Conservation (phyloP, 2,888 invertebrate genomes). For the Lasioglossum oenotherae region DNA sequence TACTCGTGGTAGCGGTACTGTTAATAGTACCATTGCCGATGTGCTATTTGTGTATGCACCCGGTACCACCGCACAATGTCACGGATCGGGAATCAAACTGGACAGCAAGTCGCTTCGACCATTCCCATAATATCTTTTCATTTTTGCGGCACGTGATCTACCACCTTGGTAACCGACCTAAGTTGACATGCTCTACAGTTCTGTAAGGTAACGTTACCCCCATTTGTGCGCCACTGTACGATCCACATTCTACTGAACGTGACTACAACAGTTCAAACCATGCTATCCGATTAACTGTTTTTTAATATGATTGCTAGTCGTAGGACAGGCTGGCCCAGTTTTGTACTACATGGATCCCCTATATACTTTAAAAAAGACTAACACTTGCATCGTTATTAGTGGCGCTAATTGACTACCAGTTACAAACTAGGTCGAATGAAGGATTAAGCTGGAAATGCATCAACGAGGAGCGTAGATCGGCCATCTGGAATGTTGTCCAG, state of each 20-base stretch:
- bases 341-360: neutral
- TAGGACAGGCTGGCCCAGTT: too few species aligned
- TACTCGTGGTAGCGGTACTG: slow-evolving; percentile 57
- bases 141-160: neutral
- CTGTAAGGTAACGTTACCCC: too few species aligned
- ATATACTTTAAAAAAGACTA: neutral
- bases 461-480: neutral
- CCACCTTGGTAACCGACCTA: neutral
- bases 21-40: slow-evolving; percentile 48
- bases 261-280: too few species aligned
- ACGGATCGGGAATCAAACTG: neutral
- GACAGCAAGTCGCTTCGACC: neutral
- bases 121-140: neutral
- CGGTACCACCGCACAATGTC: slow-evolving; percentile 21
- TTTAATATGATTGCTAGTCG: too few species aligned
- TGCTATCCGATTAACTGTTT: too few species aligned
- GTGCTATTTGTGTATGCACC: slow-evolving; percentile 40
- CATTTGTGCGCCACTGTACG: too few species aligned
- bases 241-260: too few species aligned
- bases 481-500: neutral
- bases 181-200: too few species aligned
- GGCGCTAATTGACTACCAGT: neutral
- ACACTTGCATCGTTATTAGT: neutral
- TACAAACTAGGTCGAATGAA: neutral
- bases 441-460: neutral